Evolutionary conservation across 1,140 invertebrate species (phyloP), one percentile per base, ranked within the genome.

Genomic region (Pseudomyrmex dendroicus): DNA sequence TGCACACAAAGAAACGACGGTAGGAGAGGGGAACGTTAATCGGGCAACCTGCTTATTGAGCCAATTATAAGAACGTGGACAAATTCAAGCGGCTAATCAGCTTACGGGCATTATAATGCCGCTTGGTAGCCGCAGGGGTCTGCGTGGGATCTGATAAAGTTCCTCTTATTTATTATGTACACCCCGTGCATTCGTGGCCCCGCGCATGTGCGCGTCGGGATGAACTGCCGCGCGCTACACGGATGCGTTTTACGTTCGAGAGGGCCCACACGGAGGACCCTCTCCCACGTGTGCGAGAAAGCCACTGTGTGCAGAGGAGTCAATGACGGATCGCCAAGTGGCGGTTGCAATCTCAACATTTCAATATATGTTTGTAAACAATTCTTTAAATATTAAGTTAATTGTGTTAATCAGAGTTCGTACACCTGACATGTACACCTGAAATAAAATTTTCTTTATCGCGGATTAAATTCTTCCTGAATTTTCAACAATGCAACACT

Each of bases 31-130:
- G 72, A 52, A 63, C 82, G 90, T 91, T 91, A 91, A 91, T 91
- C 90, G 88, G 87, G 86, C 84, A 88, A 89, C 88, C 87, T 85
- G 88, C 89, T 92, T 90, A 91, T 93, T 89, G 90, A 91, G 91
- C 90, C 91, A 94, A 93, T 94, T 93, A 93, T 92, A 92, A 90
- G 89, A 92, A 93, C 89, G 92, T 92, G 90, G 92, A 94, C 92
- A 93, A 94, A 93, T 94, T 93, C 91, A 91, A 90, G 86, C 86
- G 84, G 89, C 90, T 93, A 93, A 93, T 93, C 92, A 94, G 93
- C 93, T 93, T 93, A 92, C 78, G 86, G 82, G 80, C 50, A 89
- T 88, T 91, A 91, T 91, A 92, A 92, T 92, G 80, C 89, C 85
- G 72, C 83, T 35, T 87, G 86, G 89, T 90, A 92, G 88, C 91